Base-by-base conservation (phyloP, 1,140 invertebrate species). In the Drosophila lini region DNA sequence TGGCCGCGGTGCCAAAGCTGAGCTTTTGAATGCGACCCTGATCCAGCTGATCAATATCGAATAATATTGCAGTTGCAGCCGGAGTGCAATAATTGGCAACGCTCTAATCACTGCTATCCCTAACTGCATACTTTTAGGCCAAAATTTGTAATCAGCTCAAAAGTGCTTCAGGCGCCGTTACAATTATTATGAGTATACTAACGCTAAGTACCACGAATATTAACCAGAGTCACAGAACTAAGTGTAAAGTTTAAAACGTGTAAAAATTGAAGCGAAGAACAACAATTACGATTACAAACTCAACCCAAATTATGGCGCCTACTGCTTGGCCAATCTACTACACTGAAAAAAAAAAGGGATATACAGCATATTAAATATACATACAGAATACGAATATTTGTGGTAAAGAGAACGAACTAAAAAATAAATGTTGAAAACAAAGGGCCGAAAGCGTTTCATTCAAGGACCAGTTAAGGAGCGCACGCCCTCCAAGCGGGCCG, bases 401-500 rank as follows among this genome's bases (percentile, higher is more conserved):
- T 89, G 84, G 84, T 88, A 89, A 88, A 89, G 75, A 70, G 53
- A 79, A 88, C 40, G 52, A 82, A 80, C 80, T 77, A 78, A 73
- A 68, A 89, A 89, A 89, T 89, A 89, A 89, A 89, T 89, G 84
- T 89, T 89, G 64, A 89, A 88, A 88, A 88, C 84, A 80, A 79
- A 83, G 61, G 52, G 16, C 56, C 45, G 34, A 31, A 42, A 48
- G 58, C 53, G 34, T 88, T 86, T 77, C 60, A 53, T 65, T 78
- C 32, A 25, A 52, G 34, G 41, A 36, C 58, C 42, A 41, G 52
- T 77, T 50, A 50, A 75, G 42, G 22, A 47, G 67, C 73, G 32
- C 42, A 52, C 42, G 32, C 64, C 75, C 56, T 53, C 19, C 44
- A 60, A 71, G 34, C 31, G 28, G 53, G 31, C 58, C 45, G 15